Base-by-base conservation (phyloP, 2,797 vertebrate species). In the Heteromormyrus szaboi region DNA sequence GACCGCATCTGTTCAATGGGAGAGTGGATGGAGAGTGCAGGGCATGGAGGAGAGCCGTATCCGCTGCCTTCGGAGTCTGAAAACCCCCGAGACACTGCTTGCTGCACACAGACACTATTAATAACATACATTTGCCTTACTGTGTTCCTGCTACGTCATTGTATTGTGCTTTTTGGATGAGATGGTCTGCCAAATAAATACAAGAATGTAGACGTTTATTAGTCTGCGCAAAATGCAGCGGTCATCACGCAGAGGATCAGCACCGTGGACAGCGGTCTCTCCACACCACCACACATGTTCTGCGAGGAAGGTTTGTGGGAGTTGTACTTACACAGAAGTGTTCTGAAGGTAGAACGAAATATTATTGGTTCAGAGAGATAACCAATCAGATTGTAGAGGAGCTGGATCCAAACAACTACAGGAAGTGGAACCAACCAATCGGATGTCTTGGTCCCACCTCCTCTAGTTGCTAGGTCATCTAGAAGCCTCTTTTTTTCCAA, bases 1-100 rank as follows among this genome's bases (percentile, higher is more conserved):
- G 95, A 97, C 65, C 97, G 96, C 96, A 98, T 97, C 97, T 97
- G 93, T n/a, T 3, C 68, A 11, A 14, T 2, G 19, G 37, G 50
- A 53, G 22, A 72, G 65, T 12, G 7, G 44, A 17, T 33, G 37
- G 37, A 37, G 2, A 41, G 12, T n/a, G 51, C 51, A 68, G 76
- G 7, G 33, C 29, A 9, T 7, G 46, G 6, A 53, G 25, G 22
- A 29, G 17, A 17, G 14, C 48, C 4, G 22, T 8, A 50, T 4
- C 68, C 5, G 11, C 81, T 41, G 29, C 33, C 2, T 37, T 2
- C 37, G 5, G 68, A 19, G 68, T 41, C 29, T 76, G 68, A 41
- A 76, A 76, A 72, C 12, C 68, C 12, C 68, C 1, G 8, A 37
- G 65, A 37, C 65, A 5, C 65, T 33, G 65, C 29, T n/a, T 14